Evolutionary conservation across 2,888 invertebrate species (phyloP).

Genomic region (Linyphia triangularis): DNA sequence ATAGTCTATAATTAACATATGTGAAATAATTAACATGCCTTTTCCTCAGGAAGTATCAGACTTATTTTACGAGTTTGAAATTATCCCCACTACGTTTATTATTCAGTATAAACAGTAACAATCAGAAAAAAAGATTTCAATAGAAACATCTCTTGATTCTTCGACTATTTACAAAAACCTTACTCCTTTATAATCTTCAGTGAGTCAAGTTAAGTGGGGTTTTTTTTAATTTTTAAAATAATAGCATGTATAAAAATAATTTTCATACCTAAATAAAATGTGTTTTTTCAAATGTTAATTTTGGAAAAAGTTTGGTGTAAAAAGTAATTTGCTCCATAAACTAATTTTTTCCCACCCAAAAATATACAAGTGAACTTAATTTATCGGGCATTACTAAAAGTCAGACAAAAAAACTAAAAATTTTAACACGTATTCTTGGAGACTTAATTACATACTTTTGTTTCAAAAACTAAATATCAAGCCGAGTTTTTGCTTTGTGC

Average conservation of each 20-base stretch:
- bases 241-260: background rate
- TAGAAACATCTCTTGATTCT: background rate
- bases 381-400: background rate
- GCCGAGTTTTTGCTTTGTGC: too few species aligned
- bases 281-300: background rate
- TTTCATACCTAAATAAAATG: background rate
- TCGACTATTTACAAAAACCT: too few species aligned
- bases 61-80: too few species aligned
- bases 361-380: background rate
- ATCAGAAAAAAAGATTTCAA: background rate
- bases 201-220: too few species aligned
- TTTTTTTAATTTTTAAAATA: background rate
- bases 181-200: too few species aligned
- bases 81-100: too few species aligned
- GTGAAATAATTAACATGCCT: too few species aligned
- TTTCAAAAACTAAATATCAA: background rate
- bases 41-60: too few species aligned
- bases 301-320: background rate
- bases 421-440: background rate
- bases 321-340: background rate
- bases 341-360: background rate
- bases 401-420: background rate
- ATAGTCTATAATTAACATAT: too few species aligned
- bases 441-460: background rate
- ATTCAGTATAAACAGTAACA: too few species aligned